Base-by-base conservation (phyloP, 2,888 invertebrate species). In the Callyntrura sp. region DNA sequence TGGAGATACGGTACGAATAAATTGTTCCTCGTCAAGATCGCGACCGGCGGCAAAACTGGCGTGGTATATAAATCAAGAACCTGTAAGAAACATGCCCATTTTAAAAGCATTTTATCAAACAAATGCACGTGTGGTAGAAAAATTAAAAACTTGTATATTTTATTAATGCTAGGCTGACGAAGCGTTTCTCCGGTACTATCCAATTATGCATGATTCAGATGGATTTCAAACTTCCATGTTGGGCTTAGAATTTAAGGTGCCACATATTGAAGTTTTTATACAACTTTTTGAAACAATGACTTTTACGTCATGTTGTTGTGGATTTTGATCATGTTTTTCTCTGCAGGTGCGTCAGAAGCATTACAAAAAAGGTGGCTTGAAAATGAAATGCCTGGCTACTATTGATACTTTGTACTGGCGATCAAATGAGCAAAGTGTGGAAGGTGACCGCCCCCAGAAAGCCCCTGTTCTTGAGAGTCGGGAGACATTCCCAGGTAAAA, bases 61-160 rank as follows among this genome's bases (percentile, higher is more conserved):
- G 93, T 98, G 98, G 98, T 97, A 97, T 95, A 97, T 98, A 95
- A 98, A 98, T 95, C 97, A 97, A 35, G 97, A 97, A 94, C 97
- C 96, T 93, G 96, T 95, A 94, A 94, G 94, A 93, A 55, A 0
- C 23, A 14, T 3, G 9, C 28, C 6, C 9, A 17, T 45, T 76
- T 11, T 48, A 45, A 45, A 76, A 43, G 9, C 51, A n/a, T 2
- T 51, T 23, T 23, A 23, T 20, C 14, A 51, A 35, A n/a, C 4
- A 28, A 70, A 11, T 6, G 48, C 20, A n/a, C 11, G 20, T 70
- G 35, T 11, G 45, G 3, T 6, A 17, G 1, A 51, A 5, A 25
- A 14, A 25, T 20, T 55, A 35, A 35, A 35, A 35, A 35, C 2
- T 4, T 35, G 3, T 43, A 4, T 35, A 43, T 43, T 70, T 86